These are phyloP conservation scores for Echinometra lucunter DNA, from an alignment of 53 echinoderm and acorn worm species.

Conservation along the genomic window DNA sequence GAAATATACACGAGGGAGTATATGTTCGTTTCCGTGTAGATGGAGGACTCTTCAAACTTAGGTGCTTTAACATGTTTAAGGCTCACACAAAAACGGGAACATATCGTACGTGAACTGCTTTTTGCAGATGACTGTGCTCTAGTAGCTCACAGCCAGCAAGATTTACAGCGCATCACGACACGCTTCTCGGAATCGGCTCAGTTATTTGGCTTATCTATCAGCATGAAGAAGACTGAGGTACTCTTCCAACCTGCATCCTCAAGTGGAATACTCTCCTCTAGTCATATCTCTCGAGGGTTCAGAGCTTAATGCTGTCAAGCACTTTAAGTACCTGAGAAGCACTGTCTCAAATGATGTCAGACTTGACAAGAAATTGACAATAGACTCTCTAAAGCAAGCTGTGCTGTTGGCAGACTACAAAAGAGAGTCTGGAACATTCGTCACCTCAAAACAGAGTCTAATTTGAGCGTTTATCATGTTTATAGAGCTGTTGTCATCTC, in stretches of 20 bases:
- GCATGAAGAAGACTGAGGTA: not conserved
- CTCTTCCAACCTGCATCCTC: not conserved
- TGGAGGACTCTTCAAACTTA: conserved; percentile 13
- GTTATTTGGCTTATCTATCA: not conserved
- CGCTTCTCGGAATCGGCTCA: not conserved
- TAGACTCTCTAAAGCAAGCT: not conserved
- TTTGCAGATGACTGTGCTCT: conserved; percentile 71
- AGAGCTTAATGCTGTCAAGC: not conserved
- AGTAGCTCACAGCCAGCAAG: conserved; percentile 31
- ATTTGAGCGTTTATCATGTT: not conserved
- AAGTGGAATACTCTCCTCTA: not conserved
- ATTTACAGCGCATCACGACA: not conserved
- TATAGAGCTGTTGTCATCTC: not conserved
- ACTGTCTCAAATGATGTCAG: conserved; percentile 5
- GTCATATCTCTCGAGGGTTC: not conserved
- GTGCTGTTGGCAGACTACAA: not conserved
- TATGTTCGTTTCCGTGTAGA: not conserved
- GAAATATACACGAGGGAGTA: not conserved
- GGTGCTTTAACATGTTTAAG: not conserved
- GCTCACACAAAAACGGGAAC: conserved; percentile 29
- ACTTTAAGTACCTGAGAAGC: not conserved
- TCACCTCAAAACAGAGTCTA: not conserved
- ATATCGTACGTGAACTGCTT: conserved; percentile 45
- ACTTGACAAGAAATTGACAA: not conserved
- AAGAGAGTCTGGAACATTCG: not conserved